A percentile compares a stretch with the other conserved stretches of the same genome.
Evolutionary conservation across 2,888 invertebrate genomes (phyloP).

Genomic region (Hartigia nigra): DNA sequence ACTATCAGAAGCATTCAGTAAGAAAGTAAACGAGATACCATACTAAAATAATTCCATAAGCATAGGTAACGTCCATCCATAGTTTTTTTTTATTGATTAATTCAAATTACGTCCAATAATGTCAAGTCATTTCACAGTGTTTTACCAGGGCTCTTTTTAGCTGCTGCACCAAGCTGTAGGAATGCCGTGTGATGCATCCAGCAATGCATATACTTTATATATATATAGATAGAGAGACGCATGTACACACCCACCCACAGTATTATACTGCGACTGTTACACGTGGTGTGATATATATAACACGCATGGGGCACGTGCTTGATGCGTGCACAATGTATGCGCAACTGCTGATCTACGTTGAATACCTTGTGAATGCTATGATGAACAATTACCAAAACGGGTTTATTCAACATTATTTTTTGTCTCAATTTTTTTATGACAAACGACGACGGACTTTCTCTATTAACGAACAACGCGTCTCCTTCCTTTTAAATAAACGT

Average conservation of each 20-base stretch:
- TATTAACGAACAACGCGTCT: background rate
- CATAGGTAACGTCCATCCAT: background rate
- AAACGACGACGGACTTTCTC: background rate
- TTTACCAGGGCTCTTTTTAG: background rate
- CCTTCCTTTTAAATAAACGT: background rate
- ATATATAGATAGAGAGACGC: no score
- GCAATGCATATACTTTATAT: background rate
- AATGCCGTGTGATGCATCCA: background rate
- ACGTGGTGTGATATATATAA: background rate
- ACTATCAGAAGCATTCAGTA: background rate
- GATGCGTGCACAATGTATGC: constrained; percentile 24
- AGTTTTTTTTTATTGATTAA: background rate
- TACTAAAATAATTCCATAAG: background rate
- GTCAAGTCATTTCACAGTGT: background rate
- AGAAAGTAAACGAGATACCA: background rate
- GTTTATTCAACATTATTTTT: background rate
- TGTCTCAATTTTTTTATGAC: background rate
- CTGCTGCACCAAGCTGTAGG: background rate
- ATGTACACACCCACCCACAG: background rate
- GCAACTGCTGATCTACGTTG: background rate
- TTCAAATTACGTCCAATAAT: background rate
- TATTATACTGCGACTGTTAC: background rate
- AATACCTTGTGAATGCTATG: background rate
- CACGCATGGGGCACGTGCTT: constrained; percentile 37
- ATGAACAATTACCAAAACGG: background rate